phyloP scores from a whole-genome alignment of 2,113 vertebrate species.

The Caranx ignobilis region DNA sequence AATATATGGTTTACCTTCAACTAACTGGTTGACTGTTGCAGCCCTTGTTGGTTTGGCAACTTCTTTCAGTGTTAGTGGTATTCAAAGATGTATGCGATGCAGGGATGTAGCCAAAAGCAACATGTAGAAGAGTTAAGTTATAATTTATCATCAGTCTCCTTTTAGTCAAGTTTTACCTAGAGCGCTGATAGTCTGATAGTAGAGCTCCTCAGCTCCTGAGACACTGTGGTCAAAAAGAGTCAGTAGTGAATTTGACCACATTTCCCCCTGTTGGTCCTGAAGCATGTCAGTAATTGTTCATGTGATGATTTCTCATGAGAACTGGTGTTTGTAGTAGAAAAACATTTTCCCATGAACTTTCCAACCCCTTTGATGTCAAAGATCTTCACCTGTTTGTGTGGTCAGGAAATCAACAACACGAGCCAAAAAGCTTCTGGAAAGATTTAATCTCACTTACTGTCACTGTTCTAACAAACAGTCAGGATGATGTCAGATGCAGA shows the following conservation, averaged over 20 bases:
- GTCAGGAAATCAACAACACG: conserved; percentile 37
- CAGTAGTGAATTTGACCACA: neutral
- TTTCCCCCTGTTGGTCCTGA: neutral
- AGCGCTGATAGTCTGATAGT: too few relatives aligned
- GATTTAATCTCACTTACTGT: conserved; percentile 76
- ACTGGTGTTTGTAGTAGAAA: neutral
- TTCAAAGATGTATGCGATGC: too few relatives aligned
- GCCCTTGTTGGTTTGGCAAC: neutral
- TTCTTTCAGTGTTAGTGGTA: too few relatives aligned
- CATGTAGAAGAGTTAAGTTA: too few relatives aligned
- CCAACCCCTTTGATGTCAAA: neutral
- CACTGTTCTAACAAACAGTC: conserved; percentile 76
- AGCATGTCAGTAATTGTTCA: neutral
- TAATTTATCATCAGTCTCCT: neutral
- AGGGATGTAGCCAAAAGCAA: too few relatives aligned
- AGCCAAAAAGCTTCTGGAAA: conserved; percentile 73
- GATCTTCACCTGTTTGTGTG: neutral
- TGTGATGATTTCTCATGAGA: neutral
- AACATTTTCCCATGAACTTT: neutral
- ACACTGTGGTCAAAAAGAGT: neutral
- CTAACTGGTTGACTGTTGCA: neutral
- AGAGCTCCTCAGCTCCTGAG: neutral
- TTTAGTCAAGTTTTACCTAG: neutral
- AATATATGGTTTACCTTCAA: neutral
- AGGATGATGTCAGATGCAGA: conserved; percentile 67